A percentile compares a stretch with the other conserved stretches of the same genome.
Evolutionary conservation across 1,140 invertebrate species (phyloP).

Genomic region (Marisa cornuarietis): DNA sequence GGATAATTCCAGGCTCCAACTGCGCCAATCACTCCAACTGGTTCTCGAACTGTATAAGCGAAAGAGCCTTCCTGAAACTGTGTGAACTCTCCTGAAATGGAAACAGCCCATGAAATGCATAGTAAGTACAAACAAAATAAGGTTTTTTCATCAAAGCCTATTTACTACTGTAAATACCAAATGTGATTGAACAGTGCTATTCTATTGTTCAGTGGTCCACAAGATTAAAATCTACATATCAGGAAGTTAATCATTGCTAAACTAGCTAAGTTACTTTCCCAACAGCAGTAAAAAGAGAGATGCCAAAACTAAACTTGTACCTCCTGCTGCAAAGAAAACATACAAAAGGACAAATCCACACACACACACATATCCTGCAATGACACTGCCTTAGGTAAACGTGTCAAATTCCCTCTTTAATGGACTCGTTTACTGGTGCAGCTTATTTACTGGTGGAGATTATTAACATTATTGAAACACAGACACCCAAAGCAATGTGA

Average conservation of each 20-base stretch:
- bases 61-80: conserved; percentile 62
- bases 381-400: too few relatives aligned
- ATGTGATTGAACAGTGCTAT: neutral
- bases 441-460: too few relatives aligned
- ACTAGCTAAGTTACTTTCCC: too few relatives aligned
- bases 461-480: neutral
- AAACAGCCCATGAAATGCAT: neutral
- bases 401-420: too few relatives aligned
- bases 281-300: too few relatives aligned
- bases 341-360: too few relatives aligned
- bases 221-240: neutral
- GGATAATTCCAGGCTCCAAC: conserved; percentile 74
- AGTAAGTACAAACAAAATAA: neutral
- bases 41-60: conserved; percentile 67
- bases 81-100: conserved; percentile 59
- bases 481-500: neutral
- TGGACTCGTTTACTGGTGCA: too few relatives aligned
- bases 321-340: too few relatives aligned
- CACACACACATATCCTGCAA: too few relatives aligned
- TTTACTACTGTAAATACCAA: neutral
- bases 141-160: neutral
- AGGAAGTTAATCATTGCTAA: too few relatives aligned
- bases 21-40: conserved; percentile 70
- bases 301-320: too few relatives aligned
- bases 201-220: neutral